Evolutionary conservation across 2,113 vertebrate species (phyloP).

Genomic region (Xiphias gladius): DNA sequence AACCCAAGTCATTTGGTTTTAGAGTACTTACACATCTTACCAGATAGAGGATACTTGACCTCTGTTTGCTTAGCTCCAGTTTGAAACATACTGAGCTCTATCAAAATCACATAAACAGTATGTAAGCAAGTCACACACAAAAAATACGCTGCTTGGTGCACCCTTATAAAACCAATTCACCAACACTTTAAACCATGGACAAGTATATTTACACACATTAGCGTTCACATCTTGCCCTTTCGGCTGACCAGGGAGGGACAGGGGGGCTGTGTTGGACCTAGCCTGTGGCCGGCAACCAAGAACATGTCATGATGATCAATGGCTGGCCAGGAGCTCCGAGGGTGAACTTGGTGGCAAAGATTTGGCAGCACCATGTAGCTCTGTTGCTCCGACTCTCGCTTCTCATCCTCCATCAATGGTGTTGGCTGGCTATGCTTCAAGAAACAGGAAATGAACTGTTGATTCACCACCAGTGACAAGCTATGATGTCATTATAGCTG

Average conservation of each 20-base stretch:
- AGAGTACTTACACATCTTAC: background rate
- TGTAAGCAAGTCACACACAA: background rate
- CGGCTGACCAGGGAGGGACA: constrained; percentile 39
- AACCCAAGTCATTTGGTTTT: background rate
- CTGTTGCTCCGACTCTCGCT: constrained; percentile 46
- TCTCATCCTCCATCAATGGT: constrained; percentile 68
- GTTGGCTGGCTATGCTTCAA: constrained; percentile 58
- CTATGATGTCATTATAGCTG: constrained; percentile 44
- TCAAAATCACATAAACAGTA: background rate
- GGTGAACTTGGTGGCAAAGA: constrained; percentile 73
- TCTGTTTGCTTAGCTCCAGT: background rate
- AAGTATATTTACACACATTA: constrained; percentile 55
- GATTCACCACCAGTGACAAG: constrained; percentile 36
- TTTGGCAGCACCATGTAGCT: constrained; percentile 67
- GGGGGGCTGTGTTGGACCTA: constrained; percentile 67
- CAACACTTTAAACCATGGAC: background rate
- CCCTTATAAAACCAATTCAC: constrained; percentile 8
- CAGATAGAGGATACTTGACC: background rate
- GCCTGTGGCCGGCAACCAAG: constrained; percentile 78
- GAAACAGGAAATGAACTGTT: constrained; percentile 69
- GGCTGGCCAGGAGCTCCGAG: constrained; percentile 68
- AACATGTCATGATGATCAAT: constrained; percentile 86
- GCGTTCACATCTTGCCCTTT: constrained; percentile 57
- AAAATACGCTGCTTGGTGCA: background rate
- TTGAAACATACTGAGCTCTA: background rate